Evolutionary conservation across 2,888 invertebrate species (phyloP), one percentile per base, ranked within the genome.

Genomic region (Ecdyonurus torrentis): DNA sequence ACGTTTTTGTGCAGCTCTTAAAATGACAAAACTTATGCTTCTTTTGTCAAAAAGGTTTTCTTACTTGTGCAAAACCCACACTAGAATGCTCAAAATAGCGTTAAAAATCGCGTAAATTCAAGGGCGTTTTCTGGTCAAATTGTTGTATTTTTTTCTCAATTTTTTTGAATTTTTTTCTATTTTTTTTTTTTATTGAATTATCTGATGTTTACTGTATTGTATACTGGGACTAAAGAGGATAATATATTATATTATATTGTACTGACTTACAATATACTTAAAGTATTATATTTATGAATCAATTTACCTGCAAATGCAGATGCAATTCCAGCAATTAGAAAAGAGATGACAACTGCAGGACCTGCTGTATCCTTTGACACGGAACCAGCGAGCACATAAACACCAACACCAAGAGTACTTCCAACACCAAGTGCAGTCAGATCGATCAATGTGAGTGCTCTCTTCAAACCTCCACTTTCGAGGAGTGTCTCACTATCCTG

Each of bases 291-390:
- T 52, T n/a, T n/a, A n/a, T n/a, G n/a, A 58, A 23, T 25, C 20
- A n/a, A 70, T 75, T 74, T 71, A 91, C 92, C 92, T 70, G 93
- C 91, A 72, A 93, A 86, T 61, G 91, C 82, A 18, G 92, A 91
- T n/a, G 92, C 92, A 3, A 94, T 74, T 0, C 92, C 94, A 0
- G 93, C 94, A 62, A 94, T 80, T n/a, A 92, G 76, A 71, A 94
- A 94, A 1, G 91, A 91, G 22, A 95, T 73, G 25, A 89, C 81
- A 0, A 94, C 90, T 0, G 91, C 89, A 0, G 95, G 94, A 0
- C 94, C 94, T 0, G 92, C 89, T 61, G 82, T 82, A 65, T 81
- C 81, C 74, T 85, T 87, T 2, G 91, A 87, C 1, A 91, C 91
- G 66, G 87, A 83, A 0, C 91, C 92, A 23, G 90, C 91, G 62